Conservation (phyloP, 2,113 vertebrate genomes). For the Notothenia coriiceps region DNA sequence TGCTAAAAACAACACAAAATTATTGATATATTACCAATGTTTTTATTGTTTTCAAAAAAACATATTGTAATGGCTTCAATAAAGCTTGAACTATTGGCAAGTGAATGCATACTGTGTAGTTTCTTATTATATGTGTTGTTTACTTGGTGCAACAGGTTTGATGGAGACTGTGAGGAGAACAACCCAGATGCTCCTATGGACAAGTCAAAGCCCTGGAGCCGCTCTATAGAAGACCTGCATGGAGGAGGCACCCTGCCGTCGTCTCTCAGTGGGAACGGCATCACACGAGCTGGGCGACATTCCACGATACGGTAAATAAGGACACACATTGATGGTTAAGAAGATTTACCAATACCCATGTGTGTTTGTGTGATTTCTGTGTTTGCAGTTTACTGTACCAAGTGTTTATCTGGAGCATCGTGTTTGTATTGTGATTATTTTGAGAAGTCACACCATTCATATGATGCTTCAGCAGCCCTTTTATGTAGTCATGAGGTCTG, state of each 20-base stretch:
- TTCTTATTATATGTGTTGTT: not conserved
- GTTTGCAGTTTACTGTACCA: not conserved
- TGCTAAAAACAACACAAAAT: too few relatives aligned
- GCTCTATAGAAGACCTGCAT: conserved; percentile 97
- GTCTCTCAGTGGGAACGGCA: conserved; percentile 86
- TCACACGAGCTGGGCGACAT: conserved; percentile 90
- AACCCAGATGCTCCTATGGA: conserved; percentile 89
- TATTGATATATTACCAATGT: too few relatives aligned
- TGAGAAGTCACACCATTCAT: conserved; percentile 67
- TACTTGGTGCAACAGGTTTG: conserved; percentile 85
- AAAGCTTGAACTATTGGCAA: not conserved
- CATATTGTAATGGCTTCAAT: not conserved
- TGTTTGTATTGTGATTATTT: conserved; percentile 48
- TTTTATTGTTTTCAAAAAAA: not conserved
- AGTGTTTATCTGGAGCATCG: not conserved
- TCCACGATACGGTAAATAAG: conserved; percentile 89
- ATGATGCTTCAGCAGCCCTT: conserved; percentile 62
- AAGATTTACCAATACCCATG: not conserved
- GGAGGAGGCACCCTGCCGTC: conserved; percentile 89
- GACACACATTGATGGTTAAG: not conserved
- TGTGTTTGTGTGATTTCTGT: conserved; percentile 3
- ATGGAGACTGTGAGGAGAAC: conserved; percentile 93
- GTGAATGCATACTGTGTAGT: not conserved
- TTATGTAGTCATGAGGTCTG: conserved; percentile 73
- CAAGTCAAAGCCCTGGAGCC: conserved; percentile 94